phyloP scores from a whole-genome alignment of 1,140 invertebrate species.

The Mactra quadrangularis region DNA sequence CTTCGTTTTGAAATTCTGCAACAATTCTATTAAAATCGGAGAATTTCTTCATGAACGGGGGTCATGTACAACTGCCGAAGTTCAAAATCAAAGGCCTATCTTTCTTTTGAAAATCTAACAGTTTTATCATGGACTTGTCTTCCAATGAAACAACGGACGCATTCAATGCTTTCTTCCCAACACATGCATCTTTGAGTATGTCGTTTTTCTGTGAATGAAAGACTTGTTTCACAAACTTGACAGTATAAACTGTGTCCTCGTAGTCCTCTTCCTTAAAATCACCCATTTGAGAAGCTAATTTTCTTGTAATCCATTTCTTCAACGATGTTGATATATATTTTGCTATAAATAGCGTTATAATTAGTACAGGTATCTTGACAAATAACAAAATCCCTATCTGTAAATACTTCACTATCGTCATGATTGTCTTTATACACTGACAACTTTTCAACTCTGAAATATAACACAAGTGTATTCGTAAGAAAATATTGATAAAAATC shows the following conservation, averaged over 20 bases:
- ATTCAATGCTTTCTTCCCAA: conserved; percentile 11
- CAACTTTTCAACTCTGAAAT: no score
- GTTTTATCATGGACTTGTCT: background rate
- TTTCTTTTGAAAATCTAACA: conserved; percentile 60
- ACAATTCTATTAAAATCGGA: conserved; percentile 65
- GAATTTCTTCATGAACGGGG: conserved; percentile 71
- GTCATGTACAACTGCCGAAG: no score
- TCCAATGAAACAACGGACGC: conserved; percentile 21
- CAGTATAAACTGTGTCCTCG: background rate
- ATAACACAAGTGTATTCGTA: no score
- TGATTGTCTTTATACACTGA: no score
- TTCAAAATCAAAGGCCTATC: conserved; percentile 71
- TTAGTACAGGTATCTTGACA: conserved; percentile 10
- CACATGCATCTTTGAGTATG: conserved; percentile 5
- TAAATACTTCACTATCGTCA: no score
- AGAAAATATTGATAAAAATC: no score
- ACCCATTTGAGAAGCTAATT: background rate
- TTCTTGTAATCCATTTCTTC: background rate
- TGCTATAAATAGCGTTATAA: background rate
- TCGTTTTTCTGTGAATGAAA: conserved; percentile 5
- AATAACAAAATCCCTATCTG: conserved; percentile 19
- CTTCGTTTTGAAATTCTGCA: conserved; percentile 56
- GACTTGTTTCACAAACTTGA: conserved; percentile 8
- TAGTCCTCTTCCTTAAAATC: conserved; percentile 17
- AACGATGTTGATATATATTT: conserved; percentile 1